These are phyloP conservation scores for Eurytoma californica DNA, from an alignment of 2,888 invertebrate genomes.

Conservation along the genomic window DNA sequence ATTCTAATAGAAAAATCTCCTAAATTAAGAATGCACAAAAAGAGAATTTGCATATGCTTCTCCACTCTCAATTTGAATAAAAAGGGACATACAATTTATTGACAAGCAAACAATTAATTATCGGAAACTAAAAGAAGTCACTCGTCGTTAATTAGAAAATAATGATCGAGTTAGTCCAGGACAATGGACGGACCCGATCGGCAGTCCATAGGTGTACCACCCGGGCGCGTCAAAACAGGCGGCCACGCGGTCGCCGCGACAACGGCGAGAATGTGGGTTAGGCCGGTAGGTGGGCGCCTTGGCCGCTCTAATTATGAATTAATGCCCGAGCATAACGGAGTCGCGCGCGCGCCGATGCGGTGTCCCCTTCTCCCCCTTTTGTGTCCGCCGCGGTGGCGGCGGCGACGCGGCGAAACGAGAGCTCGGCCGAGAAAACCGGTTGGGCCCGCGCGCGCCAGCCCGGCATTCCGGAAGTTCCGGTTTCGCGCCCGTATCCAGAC, in stretches of 20 bases:
- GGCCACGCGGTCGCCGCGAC: neutral
- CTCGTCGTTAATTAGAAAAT: no score
- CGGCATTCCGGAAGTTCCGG: conserved; percentile 54
- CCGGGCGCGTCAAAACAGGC: neutral
- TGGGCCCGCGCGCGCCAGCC: neutral
- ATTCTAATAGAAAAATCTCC: no score
- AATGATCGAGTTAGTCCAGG: no score
- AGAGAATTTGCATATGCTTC: no score
- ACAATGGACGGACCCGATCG: neutral
- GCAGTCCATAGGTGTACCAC: neutral
- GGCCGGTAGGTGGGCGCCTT: conserved; percentile 13
- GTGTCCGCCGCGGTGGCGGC: neutral
- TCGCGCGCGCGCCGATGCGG: conserved; percentile 62
- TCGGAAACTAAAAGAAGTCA: no score
- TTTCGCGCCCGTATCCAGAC: conserved; percentile 27
- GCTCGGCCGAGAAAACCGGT: conserved; percentile 31
- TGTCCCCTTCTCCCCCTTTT: neutral
- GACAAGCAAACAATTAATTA: no score
- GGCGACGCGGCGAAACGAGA: conserved; percentile 21
- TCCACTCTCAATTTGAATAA: no score
- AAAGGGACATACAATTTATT: no score
- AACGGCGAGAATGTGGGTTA: conserved; percentile 39
- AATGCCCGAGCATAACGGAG: conserved; percentile 71
- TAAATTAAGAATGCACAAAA: no score
- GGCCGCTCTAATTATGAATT: conserved; percentile 73